Evolutionary conservation across 2,888 invertebrate species (phyloP).

Genomic region (Himalopsyche kuldschensis): DNA sequence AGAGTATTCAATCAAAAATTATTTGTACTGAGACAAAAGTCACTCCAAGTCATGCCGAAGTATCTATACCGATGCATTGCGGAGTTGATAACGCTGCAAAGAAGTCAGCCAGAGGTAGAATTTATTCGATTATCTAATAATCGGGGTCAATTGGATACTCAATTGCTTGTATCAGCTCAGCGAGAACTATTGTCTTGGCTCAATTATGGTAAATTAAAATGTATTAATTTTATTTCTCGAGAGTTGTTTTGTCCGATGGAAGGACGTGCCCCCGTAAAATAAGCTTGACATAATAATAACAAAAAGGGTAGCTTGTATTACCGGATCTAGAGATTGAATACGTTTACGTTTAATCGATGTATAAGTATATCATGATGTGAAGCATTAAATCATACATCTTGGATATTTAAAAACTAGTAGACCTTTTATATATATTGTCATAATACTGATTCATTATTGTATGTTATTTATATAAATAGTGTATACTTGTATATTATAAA

Average conservation of each 20-base stretch:
- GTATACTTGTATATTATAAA: too few relatives aligned
- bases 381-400: too few relatives aligned
- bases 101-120: not conserved
- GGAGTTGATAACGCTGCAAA: not conserved
- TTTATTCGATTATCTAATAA: not conserved
- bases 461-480: too few relatives aligned
- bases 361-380: too few relatives aligned
- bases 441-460: too few relatives aligned
- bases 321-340: not conserved
- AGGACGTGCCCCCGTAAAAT: not conserved
- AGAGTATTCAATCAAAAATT: conserved; percentile 24
- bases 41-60: not conserved
- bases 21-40: conserved; percentile 6
- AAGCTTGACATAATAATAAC: not conserved
- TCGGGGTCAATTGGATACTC: not conserved
- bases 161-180: not conserved
- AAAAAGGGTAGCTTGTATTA: not conserved
- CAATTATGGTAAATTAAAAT: conserved; percentile 1
- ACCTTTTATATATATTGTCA: too few relatives aligned
- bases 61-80: not conserved
- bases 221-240: not conserved
- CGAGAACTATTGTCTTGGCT: not conserved
- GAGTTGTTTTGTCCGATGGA: not conserved
- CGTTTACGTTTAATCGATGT: too few relatives aligned
- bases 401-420: too few relatives aligned